Evolutionary conservation across 1,140 invertebrate genomes (phyloP).

Genomic region (Drosophila ohnishii): DNA sequence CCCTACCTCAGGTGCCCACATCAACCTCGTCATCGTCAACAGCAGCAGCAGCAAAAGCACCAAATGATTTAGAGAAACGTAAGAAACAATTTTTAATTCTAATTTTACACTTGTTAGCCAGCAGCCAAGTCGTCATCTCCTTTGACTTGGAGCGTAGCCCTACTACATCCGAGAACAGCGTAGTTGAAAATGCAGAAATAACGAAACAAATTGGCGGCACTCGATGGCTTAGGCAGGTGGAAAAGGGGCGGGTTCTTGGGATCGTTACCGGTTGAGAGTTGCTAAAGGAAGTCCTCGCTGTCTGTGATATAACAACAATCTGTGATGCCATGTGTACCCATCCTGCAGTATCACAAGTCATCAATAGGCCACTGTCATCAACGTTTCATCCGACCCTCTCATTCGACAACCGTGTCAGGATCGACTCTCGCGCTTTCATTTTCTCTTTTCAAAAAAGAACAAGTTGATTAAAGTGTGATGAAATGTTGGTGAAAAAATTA

Average conservation of each 20-base stretch:
- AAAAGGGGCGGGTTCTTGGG: conserved; percentile 18
- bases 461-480: no score
- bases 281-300: conserved; percentile 10
- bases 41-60: conserved; percentile 18
- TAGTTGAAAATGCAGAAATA: conserved; percentile 70
- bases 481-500: no score
- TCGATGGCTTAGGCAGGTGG: conserved; percentile 48
- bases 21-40: neutral
- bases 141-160: conserved; percentile 38
- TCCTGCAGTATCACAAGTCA: no score
- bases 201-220: conserved; percentile 73
- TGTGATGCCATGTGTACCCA: conserved; percentile 15
- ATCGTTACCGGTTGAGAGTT: conserved; percentile 33
- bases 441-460: no score
- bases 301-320: conserved; percentile 21
- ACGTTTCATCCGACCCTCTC: no score
- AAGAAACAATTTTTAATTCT: conserved; percentile 78
- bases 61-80: conserved; percentile 81
- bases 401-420: no score
- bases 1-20: conserved; percentile 8
- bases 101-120: conserved; percentile 76
- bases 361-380: no score
- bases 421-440: no score
- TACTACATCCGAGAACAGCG: conserved; percentile 55
- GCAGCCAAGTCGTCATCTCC: conserved; percentile 44